These are phyloP conservation scores for Harpagus bidentatus DNA, from an alignment of 2,113 vertebrate species.

Conservation along the genomic window DNA sequence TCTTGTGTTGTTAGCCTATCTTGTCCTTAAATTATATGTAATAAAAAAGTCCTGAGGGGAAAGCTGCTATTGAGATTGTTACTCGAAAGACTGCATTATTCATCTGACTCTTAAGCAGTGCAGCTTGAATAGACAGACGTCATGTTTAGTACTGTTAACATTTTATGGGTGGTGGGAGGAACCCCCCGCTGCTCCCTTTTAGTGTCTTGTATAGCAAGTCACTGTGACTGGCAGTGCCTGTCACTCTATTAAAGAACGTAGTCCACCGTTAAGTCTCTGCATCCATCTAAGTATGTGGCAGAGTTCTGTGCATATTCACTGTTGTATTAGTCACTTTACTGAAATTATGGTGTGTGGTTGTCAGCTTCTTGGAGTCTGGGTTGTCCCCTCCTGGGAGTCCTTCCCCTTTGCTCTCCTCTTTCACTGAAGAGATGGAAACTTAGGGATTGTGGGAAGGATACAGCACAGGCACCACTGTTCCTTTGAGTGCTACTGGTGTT, in stretches of 20 bases:
- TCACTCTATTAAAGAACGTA: background rate
- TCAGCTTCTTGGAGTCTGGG: background rate
- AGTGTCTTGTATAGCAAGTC: background rate
- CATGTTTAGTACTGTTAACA: background rate
- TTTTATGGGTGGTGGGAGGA: background rate
- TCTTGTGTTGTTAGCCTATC: background rate
- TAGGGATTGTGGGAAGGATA: background rate
- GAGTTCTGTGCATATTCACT: background rate
- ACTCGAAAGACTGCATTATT: background rate
- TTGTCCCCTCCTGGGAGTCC: background rate
- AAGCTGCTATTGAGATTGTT: background rate
- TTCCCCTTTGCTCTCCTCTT: background rate
- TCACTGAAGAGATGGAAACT: background rate
- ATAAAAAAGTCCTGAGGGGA: background rate
- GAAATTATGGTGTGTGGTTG: background rate
- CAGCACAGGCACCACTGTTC: background rate
- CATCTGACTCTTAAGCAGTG: background rate
- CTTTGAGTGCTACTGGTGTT: rapidly evolving
- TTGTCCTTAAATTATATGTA: background rate
- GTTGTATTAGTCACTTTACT: background rate
- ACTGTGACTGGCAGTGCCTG: background rate
- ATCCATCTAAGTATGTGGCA: background rate
- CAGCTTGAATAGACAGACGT: background rate
- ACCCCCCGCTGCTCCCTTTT: background rate
- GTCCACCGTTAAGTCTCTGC: background rate